Evolutionary conservation across 2,113 vertebrate genomes (phyloP), one percentile per base, ranked within the genome.

Genomic region (Mola mola): DNA sequence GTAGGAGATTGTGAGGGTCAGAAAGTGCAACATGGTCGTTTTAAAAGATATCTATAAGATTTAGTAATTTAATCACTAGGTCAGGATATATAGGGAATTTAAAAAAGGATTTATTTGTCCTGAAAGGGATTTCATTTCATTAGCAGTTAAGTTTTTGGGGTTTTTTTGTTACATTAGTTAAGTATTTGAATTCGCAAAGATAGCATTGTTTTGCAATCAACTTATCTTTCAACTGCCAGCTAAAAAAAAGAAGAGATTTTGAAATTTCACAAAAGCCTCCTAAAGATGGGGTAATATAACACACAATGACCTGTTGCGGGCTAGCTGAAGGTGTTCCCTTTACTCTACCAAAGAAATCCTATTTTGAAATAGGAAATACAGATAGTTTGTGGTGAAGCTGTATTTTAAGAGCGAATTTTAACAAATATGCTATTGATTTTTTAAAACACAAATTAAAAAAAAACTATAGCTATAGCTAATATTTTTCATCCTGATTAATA

Each of bases 171-270:
- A 34, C 33, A 34, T 34, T 13, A n/a, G n/a, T n/a, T 13, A 34
- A 34, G 12, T 34, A 15, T 15, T 13, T 15, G 4, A 34, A 13
- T 34, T 13, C 5, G 34, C 11, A 25, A 53, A 68, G 26, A 31
- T 6, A 41, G 15, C 36, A 17, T 20, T 43, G 29, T 69, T 82
- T 59, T 12, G 21, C 26, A 69, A 85, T 69, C 5, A 69, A 69
- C 38, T 33, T 43, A 28, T 43, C n/a, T 4, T 38, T 1, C 9
- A 78, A 73, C 43, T 25, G 69, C 47, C 61, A 48, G 19, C 37
- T 56, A 50, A 46, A 72, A 75, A 43, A 56, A 41, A 65, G 34
- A 66, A 57, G 17, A 13, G n/a, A 78, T 78, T 78, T 60, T 47
- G 71, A 78, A 70, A 85, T 76, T 25, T 68, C 34, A 51, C 33